These are phyloP conservation scores for Montifringilla adamsi DNA, from an alignment of 2,113 vertebrate genomes.

Conservation along the genomic window DNA sequence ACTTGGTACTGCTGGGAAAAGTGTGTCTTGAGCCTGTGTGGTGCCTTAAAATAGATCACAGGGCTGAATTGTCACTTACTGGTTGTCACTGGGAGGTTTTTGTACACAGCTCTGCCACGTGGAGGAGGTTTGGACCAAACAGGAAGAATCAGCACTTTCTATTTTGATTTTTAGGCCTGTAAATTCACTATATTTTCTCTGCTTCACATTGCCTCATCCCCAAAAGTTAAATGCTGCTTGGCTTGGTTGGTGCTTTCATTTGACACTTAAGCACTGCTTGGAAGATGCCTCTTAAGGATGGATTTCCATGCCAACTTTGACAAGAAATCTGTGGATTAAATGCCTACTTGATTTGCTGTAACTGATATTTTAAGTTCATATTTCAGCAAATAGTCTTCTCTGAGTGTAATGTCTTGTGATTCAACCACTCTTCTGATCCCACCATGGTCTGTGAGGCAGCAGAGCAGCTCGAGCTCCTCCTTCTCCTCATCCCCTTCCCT, in stretches of 20 bases:
- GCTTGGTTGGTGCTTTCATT: neutral
- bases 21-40: neutral
- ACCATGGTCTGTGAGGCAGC: neutral
- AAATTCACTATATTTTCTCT: neutral
- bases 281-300: neutral
- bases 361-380: neutral
- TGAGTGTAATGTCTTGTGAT: neutral
- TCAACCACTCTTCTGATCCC: neutral
- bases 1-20: neutral
- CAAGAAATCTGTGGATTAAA: neutral
- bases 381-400: neutral
- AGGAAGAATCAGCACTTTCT: neutral
- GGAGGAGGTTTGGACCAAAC: neutral
- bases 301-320: neutral
- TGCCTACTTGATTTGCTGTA: neutral
- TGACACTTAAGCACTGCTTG: neutral
- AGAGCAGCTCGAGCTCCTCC: neutral
- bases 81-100: neutral
- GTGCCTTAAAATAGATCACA: neutral
- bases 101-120: fast-evolving
- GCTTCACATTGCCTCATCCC: neutral
- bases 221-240: neutral
- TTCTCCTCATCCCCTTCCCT: neutral
- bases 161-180: neutral
- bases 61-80: neutral